phyloP scores from a whole-genome alignment of 2,113 vertebrate genomes.

The Dipodomys merriami region DNA sequence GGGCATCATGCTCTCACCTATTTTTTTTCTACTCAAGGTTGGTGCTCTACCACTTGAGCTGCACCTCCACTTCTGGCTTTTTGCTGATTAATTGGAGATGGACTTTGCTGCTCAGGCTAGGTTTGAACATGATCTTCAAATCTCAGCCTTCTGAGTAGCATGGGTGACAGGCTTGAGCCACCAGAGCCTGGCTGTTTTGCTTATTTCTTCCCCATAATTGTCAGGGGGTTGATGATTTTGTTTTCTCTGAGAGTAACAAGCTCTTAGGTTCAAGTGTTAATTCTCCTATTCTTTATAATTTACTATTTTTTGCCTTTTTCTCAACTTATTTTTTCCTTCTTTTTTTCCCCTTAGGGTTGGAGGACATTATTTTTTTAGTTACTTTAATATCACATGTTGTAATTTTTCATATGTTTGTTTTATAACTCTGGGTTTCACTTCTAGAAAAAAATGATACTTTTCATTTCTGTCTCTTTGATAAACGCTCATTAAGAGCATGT shows the following conservation, averaged over 20 bases:
- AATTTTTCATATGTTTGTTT: constrained; percentile 37
- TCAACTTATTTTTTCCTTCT: neutral
- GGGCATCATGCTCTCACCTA: too few species aligned
- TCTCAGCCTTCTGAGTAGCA: too few species aligned
- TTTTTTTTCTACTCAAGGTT: too few species aligned
- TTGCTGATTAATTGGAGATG: too few species aligned
- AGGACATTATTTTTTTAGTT: neutral
- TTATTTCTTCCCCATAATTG: constrained; percentile 23
- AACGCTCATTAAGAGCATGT: constrained; percentile 4
- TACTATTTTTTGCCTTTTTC: neutral
- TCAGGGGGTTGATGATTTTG: neutral
- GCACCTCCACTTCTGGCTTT: too few species aligned
- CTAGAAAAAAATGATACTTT: constrained; percentile 18
- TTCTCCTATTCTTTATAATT: constrained; percentile 23
- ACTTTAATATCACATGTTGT: constrained; percentile 23
- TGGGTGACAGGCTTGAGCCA: too few species aligned
- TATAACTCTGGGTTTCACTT: neutral
- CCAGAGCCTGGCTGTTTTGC: neutral
- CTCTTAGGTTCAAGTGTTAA: constrained; percentile 19
- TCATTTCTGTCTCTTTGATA: constrained; percentile 38
- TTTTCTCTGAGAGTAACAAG: constrained; percentile 28
- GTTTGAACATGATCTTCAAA: too few species aligned
- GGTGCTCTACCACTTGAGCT: too few species aligned
- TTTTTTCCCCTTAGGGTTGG: neutral
- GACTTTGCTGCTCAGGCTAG: too few species aligned